Base-by-base conservation (phyloP, 2,797 vertebrate species). In the Anomalospiza imberbis region DNA sequence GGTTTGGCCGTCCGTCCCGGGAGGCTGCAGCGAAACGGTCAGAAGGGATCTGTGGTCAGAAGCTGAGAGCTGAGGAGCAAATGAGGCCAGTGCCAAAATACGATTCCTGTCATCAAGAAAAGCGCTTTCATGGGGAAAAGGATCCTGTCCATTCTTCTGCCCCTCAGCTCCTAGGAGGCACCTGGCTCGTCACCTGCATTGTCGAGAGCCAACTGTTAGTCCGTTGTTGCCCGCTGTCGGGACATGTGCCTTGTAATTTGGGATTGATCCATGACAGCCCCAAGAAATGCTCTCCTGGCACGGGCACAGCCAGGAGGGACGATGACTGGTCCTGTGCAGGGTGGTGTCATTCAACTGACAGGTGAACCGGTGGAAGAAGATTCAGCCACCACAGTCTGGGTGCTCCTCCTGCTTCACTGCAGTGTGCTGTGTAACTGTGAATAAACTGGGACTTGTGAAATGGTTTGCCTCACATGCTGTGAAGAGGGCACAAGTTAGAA, bases 301-400 rank as follows among this genome's bases (percentile, higher is more conserved):
- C 5, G 44, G 54, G 17, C 55, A 31, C 6, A 4, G 55, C 54
- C 61, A 8, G n/a, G 22, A 74, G 34, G 24, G 6, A 45, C 20
- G 1, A 13, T 2, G 55, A 4, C 24, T 1, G 55, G 51, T 25
- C 5, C 78, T 22, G 31, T 8, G 65, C 48, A 9, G 20, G 2
- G 18, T 4, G 21, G 47, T 1, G 0, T 9, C 55, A 50, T 55
- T n/a, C 55, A 11, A 1, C 6, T 9, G n/a, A 3, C 22, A 32
- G 55, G 31, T 10, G 50, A 82, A 75, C 72, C 2, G 0, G 13
- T 12, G 21, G 28, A 38, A 24, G 73, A 47, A 67, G 72, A 51
- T 53, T 32, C 29, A 28, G 42, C 53, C 61, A 28, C 36, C 63
- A 7, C 22, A 44, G n/a, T 10, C 1, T 9, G 40, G 32, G 14